phyloP scores from a whole-genome alignment of 2,888 invertebrate species.

The Rutpela maculata region DNA sequence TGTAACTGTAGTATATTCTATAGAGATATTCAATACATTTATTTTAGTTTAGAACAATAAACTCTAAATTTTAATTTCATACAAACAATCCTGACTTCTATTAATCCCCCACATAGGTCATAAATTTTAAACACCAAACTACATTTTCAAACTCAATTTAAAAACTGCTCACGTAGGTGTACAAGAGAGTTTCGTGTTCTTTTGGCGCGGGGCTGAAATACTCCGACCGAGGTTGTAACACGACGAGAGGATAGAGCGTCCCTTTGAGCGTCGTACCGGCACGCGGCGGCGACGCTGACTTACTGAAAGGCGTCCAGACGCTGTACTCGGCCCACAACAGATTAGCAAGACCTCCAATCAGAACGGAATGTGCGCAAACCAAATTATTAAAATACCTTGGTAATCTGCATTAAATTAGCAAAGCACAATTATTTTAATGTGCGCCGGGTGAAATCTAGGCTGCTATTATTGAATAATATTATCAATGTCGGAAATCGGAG shows the following conservation, averaged over 20 bases:
- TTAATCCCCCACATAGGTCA: conserved; percentile 7
- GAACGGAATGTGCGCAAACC: conserved; percentile 33
- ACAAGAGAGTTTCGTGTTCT: conserved; percentile 6
- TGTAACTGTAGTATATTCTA: too few relatives aligned
- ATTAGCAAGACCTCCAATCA: conserved; percentile 48
- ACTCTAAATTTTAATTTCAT: background rate
- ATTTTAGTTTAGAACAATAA: background rate
- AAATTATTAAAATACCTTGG: conserved; percentile 2
- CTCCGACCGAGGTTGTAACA: conserved; percentile 1
- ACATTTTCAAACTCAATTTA: background rate
- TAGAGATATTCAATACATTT: background rate
- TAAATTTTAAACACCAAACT: conserved; percentile 6
- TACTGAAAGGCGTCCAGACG: conserved; percentile 66
- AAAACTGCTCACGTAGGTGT: background rate
- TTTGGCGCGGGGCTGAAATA: conserved; percentile 8
- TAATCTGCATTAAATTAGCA: background rate
- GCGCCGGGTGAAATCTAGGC: background rate
- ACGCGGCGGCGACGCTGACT: conserved; percentile 61
- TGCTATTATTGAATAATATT: background rate
- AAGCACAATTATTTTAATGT: conserved; percentile 5
- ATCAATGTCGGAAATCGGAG: background rate
- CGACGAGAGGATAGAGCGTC: conserved; percentile 28
- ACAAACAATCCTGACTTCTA: background rate
- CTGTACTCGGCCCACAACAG: conserved; percentile 49
- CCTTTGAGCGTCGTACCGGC: conserved; percentile 52